phyloP scores from a whole-genome alignment of 1,140 invertebrate genomes.

The Drosophila lini region DNA sequence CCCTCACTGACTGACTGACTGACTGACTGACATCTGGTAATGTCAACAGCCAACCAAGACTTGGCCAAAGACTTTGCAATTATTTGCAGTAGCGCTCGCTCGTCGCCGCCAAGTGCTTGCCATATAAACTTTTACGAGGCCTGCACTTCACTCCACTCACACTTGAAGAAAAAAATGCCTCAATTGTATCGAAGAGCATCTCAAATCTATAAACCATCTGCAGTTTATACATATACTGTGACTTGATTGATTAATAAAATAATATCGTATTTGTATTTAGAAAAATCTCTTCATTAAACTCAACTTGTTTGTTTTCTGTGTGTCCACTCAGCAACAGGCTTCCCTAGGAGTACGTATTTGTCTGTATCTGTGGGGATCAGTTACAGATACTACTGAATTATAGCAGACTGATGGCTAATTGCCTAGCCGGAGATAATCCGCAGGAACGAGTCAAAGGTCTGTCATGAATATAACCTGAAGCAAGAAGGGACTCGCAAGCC shows the following conservation, averaged over 20 bases:
- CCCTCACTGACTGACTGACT: slow-evolving; percentile 16
- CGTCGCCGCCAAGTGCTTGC: slow-evolving; percentile 58
- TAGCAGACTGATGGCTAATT: slow-evolving; percentile 27
- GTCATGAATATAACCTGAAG: slow-evolving; percentile 24
- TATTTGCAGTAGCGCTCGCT: slow-evolving; percentile 63
- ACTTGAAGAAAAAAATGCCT: slow-evolving; percentile 15
- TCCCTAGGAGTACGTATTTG: slow-evolving; percentile 39
- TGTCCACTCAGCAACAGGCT: slow-evolving; percentile 27
- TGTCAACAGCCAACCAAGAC: slow-evolving; percentile 63
- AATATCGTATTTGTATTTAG: neutral
- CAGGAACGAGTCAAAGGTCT: neutral
- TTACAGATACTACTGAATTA: slow-evolving; percentile 19
- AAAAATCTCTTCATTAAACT: neutral
- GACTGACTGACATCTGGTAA: slow-evolving; percentile 47
- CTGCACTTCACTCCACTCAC: slow-evolving; percentile 34
- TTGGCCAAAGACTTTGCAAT: slow-evolving; percentile 66
- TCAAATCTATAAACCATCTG: neutral
- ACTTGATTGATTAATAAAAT: neutral
- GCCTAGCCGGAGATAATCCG: slow-evolving; percentile 32
- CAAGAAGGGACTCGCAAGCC: neutral
- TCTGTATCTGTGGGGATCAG: slow-evolving; percentile 13
- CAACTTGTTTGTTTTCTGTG: neutral
- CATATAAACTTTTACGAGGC: slow-evolving; percentile 66
- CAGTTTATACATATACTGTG: no score
- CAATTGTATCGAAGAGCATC: neutral